A percentile compares a stretch with the other conserved stretches of the same genome.
These are phyloP conservation scores for Erinaceus europaeus DNA, from an alignment of 2,113 vertebrate genomes.

Conservation along the genomic window DNA sequence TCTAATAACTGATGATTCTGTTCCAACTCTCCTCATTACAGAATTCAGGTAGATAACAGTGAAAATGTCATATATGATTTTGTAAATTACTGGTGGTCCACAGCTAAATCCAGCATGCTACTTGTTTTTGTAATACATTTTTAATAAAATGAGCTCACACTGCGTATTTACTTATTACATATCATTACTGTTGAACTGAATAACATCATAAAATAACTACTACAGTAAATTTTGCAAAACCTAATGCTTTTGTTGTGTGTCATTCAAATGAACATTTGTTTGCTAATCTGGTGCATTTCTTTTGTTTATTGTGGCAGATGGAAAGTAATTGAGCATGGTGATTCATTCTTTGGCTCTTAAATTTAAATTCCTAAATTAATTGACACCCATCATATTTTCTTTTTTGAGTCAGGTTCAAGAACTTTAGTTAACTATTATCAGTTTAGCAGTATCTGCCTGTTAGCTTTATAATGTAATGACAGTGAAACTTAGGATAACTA, in stretches of 20 bases:
- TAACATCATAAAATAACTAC: not conserved
- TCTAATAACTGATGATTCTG: no score
- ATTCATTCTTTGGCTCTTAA: no score
- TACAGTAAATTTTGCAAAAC: not conserved
- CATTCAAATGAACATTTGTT: not conserved
- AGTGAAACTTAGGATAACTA: no score
- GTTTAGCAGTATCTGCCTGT: no score
- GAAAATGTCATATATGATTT: no score
- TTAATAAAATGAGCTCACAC: not conserved
- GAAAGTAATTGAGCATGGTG: not conserved
- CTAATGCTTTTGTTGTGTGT: not conserved
- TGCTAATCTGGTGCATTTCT: not conserved
- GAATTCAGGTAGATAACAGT: no score
- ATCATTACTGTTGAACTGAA: not conserved
- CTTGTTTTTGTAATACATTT: not conserved
- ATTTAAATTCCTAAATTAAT: no score
- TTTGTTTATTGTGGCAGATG: not conserved
- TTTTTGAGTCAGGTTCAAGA: not conserved
- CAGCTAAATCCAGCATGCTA: no score
- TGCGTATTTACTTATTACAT: not conserved
- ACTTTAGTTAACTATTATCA: no score
- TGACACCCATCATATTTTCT: not conserved
- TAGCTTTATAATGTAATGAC: no score
- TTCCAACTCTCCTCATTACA: no score
- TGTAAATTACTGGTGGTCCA: no score